Evolutionary conservation across 2,113 vertebrate genomes (phyloP).

Genomic region (Heliornis fulica): DNA sequence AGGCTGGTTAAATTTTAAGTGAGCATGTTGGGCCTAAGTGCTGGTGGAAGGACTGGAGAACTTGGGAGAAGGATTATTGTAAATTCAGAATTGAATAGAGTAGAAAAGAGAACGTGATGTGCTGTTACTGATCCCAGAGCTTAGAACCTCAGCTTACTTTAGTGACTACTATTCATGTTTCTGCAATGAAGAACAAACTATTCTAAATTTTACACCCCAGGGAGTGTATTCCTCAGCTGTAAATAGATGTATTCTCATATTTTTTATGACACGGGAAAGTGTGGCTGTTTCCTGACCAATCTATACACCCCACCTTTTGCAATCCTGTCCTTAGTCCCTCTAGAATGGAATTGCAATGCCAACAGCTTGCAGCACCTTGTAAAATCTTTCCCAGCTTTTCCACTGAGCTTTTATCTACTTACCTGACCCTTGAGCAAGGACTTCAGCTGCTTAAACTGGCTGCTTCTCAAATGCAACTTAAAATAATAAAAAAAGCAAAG

Average conservation of each 20-base stretch:
- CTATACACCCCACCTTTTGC: not conserved
- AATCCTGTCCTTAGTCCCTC: not conserved
- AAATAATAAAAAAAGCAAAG: not conserved
- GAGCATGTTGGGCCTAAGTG: not conserved
- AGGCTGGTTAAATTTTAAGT: not conserved
- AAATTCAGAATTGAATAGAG: not conserved
- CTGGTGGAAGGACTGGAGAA: not conserved
- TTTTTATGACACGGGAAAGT: not conserved
- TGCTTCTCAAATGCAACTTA: not conserved
- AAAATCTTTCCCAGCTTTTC: slow-evolving; percentile 4
- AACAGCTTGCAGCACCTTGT: not conserved
- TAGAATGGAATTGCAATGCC: not conserved
- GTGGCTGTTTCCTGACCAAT: not conserved
- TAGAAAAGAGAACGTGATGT: not conserved
- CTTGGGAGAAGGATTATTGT: not conserved
- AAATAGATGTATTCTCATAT: not conserved
- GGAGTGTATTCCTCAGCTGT: not conserved
- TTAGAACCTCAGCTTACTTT: not conserved
- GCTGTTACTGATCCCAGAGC: not conserved
- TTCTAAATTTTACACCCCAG: not conserved
- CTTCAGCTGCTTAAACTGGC: not conserved
- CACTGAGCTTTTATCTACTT: not conserved
- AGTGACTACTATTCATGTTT: not conserved
- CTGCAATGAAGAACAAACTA: not conserved
- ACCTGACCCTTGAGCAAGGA: not conserved